Evolutionary conservation across 2,113 vertebrate genomes (phyloP).

Genomic region (Martes martes): DNA sequence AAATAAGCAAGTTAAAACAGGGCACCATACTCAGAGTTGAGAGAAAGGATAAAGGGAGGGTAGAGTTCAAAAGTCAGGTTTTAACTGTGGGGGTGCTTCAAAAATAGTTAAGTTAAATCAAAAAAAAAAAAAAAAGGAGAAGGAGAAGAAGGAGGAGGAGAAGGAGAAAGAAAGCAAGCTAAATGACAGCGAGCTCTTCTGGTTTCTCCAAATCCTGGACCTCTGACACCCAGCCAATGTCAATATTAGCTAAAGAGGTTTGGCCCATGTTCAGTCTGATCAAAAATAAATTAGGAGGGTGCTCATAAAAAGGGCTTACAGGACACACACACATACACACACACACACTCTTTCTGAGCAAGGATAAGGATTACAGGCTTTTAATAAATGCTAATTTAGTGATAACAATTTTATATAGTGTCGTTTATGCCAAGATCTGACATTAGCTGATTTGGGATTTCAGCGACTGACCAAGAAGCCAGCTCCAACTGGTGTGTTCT

Average conservation of each 20-base stretch:
- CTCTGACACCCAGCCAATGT: slow-evolving; percentile 50
- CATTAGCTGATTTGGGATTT: slow-evolving; percentile 49
- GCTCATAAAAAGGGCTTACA: slow-evolving; percentile 27
- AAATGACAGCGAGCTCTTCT: not conserved
- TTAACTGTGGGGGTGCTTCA: not conserved
- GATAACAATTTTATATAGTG: slow-evolving; percentile 53
- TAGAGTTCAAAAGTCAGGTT: not conserved
- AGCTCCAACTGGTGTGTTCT: not conserved
- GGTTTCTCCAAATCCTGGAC: slow-evolving; percentile 53
- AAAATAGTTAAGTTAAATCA: slow-evolving; percentile 17
- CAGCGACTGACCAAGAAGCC: not conserved
- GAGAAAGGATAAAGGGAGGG: not conserved
- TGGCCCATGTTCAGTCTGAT: slow-evolving; percentile 53
- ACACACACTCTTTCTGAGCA: not conserved
- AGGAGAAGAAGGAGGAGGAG: too few relatives aligned
- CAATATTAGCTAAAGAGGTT: slow-evolving; percentile 62
- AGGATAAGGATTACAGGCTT: slow-evolving; percentile 57
- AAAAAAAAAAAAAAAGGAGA: not conserved
- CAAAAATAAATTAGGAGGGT: slow-evolving; percentile 64
- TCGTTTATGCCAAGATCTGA: slow-evolving; percentile 49
- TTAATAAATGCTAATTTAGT: slow-evolving; percentile 62
- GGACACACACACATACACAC: not conserved
- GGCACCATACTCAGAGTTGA: not conserved
- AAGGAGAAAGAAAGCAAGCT: not conserved
- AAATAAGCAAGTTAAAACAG: not conserved